Conservation (phyloP, 2,113 vertebrate genomes). For the Grammomys dolichurus region DNA sequence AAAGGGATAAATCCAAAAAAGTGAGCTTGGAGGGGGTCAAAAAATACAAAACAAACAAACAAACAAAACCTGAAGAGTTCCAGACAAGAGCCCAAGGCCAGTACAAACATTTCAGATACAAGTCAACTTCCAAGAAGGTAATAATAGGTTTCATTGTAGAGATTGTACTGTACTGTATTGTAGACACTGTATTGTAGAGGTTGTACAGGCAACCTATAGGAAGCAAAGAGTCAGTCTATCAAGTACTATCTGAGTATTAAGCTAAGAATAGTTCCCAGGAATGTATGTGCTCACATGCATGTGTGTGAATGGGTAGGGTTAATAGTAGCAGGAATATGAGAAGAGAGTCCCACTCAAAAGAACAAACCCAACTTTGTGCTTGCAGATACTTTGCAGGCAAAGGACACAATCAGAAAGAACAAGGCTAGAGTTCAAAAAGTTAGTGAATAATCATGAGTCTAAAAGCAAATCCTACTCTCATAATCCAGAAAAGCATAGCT, state of each 20-base stretch:
- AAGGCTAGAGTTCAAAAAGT: neutral
- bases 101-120: neutral
- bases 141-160: neutral
- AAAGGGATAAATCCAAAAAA: neutral
- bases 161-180: neutral
- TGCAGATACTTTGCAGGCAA: neutral
- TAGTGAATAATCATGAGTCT: neutral
- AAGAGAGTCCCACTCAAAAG: neutral
- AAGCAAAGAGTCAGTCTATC: neutral
- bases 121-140: neutral
- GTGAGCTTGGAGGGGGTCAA: neutral
- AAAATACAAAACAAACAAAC: neutral
- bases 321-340: neutral
- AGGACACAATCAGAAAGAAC: neutral
- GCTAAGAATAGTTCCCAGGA: neutral
- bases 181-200: neutral
- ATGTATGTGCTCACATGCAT: neutral
- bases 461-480: neutral
- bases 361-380: neutral
- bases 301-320: neutral
- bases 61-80: neutral
- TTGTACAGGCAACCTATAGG: neutral
- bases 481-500: neutral
- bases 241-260: neutral
- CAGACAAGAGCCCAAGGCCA: neutral